Percentiles rank a stretch among this genome's conserved stretches.
Conservation (phyloP, 2,888 invertebrate species). For the Cordylochernes scorpioides region DNA sequence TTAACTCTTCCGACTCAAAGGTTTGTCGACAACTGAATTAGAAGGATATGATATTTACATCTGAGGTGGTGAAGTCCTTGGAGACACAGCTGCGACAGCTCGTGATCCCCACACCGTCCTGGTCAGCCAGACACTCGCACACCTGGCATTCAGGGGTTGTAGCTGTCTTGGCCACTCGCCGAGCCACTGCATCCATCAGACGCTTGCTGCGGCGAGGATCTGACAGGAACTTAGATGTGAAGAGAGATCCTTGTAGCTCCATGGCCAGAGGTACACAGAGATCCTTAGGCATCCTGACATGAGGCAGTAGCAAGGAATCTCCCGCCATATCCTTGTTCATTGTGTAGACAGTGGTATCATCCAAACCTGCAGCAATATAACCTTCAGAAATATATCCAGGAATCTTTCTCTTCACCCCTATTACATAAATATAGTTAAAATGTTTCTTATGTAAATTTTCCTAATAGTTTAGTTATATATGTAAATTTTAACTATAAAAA, state of each 20-base stretch:
- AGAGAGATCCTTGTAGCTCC: constrained; percentile 43
- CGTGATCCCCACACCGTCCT: constrained; percentile 21
- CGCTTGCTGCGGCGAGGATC: constrained; percentile 30
- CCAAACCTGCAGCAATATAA: constrained; percentile 33
- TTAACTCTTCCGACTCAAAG: no score
- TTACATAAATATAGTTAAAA: no score
- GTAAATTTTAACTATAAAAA: no score
- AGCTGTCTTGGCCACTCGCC: constrained; percentile 24
- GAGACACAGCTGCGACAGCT: constrained; percentile 21
- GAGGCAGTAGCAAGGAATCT: constrained; percentile 39
- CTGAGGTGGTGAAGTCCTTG: constrained; percentile 39
- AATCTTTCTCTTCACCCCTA: no score
- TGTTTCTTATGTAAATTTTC: no score
- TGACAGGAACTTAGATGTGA: constrained; percentile 18
- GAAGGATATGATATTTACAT: no score
- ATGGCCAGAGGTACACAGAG: constrained; percentile 51
- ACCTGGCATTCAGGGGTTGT: constrained; percentile 22
- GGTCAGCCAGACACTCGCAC: constrained; percentile 23
- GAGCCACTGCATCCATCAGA: constrained; percentile 36
- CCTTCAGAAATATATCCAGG: not conserved
- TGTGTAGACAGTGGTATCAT: constrained; percentile 45
- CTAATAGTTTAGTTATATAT: no score
- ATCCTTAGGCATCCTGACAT: constrained; percentile 45
- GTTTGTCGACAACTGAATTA: no score
- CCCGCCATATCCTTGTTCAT: constrained; percentile 44